These are phyloP conservation scores for Schizopygopsis malacanthus DNA, from an alignment of 2,797 vertebrate species.

Conservation along the genomic window DNA sequence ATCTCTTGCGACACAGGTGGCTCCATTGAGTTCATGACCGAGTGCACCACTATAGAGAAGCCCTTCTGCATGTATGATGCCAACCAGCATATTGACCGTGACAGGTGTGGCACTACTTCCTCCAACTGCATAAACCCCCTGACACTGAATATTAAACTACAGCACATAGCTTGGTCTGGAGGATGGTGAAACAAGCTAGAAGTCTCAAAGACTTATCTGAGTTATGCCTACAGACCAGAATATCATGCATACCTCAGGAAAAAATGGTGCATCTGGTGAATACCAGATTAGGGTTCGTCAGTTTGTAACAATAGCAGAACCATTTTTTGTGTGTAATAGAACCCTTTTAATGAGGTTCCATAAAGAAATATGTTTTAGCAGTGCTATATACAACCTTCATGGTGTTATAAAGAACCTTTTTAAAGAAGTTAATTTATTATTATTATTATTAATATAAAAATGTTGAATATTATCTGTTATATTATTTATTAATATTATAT, in stretches of 20 bases:
- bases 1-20: constrained; percentile 95
- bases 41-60: constrained; percentile 94
- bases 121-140: neutral
- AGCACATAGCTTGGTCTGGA: neutral
- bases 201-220: neutral
- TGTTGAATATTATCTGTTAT: too few species aligned
- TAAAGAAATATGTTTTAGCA: neutral
- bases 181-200: neutral
- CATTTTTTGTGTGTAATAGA: neutral
- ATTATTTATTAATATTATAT: neutral
- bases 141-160: neutral
- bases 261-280: too few species aligned
- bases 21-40: constrained; percentile 97
- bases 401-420: neutral
- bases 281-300: too few species aligned
- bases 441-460: neutral
- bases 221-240: neutral
- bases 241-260: too few species aligned
- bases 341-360: neutral
- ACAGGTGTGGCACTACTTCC: constrained; percentile 81
- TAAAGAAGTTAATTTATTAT: neutral
- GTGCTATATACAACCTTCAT: neutral
- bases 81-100: constrained; percentile 93
- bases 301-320: neutral
- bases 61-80: constrained; percentile 98